These are phyloP conservation scores for Microhierax caerulescens DNA, from an alignment of 2,797 vertebrate species.

Conservation along the genomic window DNA sequence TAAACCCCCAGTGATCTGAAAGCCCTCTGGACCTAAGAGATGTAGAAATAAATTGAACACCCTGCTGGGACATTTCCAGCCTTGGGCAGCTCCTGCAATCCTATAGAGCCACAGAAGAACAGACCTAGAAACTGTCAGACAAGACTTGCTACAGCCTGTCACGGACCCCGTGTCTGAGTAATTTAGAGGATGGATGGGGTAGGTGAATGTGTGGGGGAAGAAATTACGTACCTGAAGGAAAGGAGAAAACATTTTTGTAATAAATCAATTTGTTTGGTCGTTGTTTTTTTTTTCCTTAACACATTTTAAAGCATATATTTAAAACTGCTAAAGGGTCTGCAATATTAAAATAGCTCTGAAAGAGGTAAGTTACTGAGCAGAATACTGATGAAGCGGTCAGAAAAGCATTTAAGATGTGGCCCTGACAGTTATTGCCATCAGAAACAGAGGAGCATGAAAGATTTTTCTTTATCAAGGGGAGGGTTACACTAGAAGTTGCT, in stretches of 20 bases:
- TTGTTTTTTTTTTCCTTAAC: not conserved
- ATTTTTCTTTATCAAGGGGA: not conserved
- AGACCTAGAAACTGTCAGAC: not conserved
- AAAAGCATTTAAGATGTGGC: not conserved
- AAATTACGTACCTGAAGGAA: not conserved
- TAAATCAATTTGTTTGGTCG: not conserved
- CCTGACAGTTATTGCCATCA: not conserved
- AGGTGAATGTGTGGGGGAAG: not conserved
- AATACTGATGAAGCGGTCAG: not conserved
- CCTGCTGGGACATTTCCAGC: not conserved
- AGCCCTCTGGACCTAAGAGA: not conserved
- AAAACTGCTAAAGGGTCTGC: not conserved
- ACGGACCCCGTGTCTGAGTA: not conserved
- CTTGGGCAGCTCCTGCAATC: not conserved
- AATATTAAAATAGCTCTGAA: not conserved
- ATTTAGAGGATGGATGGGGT: not conserved
- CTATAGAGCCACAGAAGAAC: not conserved
- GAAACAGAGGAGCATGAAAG: not conserved
- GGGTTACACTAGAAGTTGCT: not conserved
- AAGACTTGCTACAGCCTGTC: not conserved
- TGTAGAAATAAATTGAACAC: not conserved
- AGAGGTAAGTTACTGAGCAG: not conserved
- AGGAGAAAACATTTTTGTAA: not conserved
- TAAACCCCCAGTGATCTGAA: not conserved
- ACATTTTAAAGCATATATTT: not conserved